Base-by-base conservation (phyloP, 2,113 vertebrate genomes). In the Triplophysa dalaica region DNA sequence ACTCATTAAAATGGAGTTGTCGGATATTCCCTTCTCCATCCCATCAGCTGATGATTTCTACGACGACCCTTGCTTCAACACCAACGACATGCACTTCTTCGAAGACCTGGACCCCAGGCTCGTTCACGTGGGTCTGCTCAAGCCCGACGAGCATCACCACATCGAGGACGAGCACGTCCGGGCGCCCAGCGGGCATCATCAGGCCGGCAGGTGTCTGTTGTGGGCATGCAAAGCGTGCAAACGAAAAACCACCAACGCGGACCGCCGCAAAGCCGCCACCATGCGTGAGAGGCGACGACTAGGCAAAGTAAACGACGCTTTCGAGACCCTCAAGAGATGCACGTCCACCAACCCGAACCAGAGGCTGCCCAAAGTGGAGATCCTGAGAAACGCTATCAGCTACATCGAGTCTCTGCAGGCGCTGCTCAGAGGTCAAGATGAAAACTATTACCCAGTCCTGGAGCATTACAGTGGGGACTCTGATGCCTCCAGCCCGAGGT, bases 141-240 rank as follows among this genome's bases (percentile, higher is more conserved):
- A 98, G 88, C 93, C 95, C 66, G 93, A 95, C 0, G 95, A 96
- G 72, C 94, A 95, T 80, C 91, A 89, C 82, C 94, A 94, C 90
- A 93, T 94, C 0, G 96, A 98, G 87, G 96, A 99, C 82, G 96
- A 99, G 87, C 97, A 99, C 41, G 92, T 99, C 68, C 94, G 97
- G 33, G 97, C 97, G 0, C 97, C 97, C 80, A 98, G 96, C 5
- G 97, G 97, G 45, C 97, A 98, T 91, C 97, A 98, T 91, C 96
- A 98, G 88, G 97, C 96, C 0, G 97, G 97, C 67, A 95, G 95
- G 90, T 99, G 97, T 86, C 92, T 99, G 13, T 93, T 99, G 0
- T 99, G 97, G 97, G 97, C 96, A 9, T 99, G 97, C 91, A 99
- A 98, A 87, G 97, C 97, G 29, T 99, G 97, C 92, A 99, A 99